Evolutionary conservation across 2,113 vertebrate species (phyloP).

Genomic region (Apaloderma vittatum): DNA sequence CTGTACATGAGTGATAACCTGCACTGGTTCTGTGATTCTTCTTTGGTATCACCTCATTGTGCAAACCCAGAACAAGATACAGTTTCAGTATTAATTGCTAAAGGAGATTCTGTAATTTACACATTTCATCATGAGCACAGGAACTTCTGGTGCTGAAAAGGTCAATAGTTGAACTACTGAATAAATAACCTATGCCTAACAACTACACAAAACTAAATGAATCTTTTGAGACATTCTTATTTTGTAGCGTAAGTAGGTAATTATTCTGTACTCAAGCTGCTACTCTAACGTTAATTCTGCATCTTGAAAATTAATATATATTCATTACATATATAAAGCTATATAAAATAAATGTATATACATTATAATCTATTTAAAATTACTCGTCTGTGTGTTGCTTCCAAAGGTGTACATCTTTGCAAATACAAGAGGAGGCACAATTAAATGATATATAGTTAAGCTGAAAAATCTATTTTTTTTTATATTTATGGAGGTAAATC

Average conservation of each 20-base stretch:
- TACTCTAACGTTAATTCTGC: background rate
- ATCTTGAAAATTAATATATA: background rate
- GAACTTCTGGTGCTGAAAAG: background rate
- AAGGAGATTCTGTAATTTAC: background rate
- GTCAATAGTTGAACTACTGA: background rate
- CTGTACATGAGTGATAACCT: background rate
- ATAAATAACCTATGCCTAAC: background rate
- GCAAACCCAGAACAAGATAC: background rate
- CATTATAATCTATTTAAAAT: background rate
- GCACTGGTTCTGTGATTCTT: background rate
- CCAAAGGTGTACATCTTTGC: background rate
- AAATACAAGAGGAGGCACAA: background rate
- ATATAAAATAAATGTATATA: background rate
- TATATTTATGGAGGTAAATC: background rate
- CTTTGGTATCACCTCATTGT: background rate
- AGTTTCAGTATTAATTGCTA: background rate
- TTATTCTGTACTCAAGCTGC: background rate
- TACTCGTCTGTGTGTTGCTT: background rate
- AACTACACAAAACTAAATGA: background rate
- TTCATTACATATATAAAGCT: background rate
- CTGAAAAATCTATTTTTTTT: background rate
- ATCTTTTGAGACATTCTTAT: background rate
- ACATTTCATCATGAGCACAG: background rate
- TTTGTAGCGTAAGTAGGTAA: background rate
- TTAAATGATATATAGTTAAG: background rate